Conservation (phyloP, 2,888 invertebrate genomes). For the Deroplatys truncata region DNA sequence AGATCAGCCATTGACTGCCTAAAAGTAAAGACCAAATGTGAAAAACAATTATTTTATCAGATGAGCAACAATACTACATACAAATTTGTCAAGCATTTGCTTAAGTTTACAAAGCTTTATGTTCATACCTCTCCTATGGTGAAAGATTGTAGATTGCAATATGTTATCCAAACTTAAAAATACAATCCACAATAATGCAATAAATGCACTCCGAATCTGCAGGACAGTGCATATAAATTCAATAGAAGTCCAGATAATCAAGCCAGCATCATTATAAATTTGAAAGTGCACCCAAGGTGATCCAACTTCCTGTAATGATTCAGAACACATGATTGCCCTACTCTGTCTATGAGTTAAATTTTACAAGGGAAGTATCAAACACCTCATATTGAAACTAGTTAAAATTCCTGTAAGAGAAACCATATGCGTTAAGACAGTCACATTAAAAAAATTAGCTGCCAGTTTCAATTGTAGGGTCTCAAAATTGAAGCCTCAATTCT, state of each 20-base stretch:
- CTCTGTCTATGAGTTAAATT: too few species aligned
- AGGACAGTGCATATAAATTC: conserved; percentile 52
- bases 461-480: too few species aligned
- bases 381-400: too few species aligned
- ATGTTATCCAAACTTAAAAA: conserved; percentile 49
- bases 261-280: conserved; percentile 55
- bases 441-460: too few species aligned
- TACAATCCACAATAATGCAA: conserved; percentile 61
- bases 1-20: conserved; percentile 54
- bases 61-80: conserved; percentile 26
- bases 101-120: neutral
- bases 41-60: neutral
- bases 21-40: conserved; percentile 34
- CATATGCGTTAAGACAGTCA: too few species aligned
- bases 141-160: conserved; percentile 49
- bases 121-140: conserved; percentile 49
- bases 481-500: too few species aligned
- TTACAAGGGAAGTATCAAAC: too few species aligned
- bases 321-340: conserved; percentile 4
- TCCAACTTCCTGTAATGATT: conserved; percentile 40
- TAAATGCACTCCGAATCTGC: conserved; percentile 64
- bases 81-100: neutral
- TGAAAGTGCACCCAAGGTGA: conserved; percentile 55
- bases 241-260: conserved; percentile 53
- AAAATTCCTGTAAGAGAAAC: too few species aligned